Percentiles rank a stretch among this genome's conserved stretches.
Conservation (phyloP, 2,888 invertebrate genomes). For the Meghimatium bilineatum region DNA sequence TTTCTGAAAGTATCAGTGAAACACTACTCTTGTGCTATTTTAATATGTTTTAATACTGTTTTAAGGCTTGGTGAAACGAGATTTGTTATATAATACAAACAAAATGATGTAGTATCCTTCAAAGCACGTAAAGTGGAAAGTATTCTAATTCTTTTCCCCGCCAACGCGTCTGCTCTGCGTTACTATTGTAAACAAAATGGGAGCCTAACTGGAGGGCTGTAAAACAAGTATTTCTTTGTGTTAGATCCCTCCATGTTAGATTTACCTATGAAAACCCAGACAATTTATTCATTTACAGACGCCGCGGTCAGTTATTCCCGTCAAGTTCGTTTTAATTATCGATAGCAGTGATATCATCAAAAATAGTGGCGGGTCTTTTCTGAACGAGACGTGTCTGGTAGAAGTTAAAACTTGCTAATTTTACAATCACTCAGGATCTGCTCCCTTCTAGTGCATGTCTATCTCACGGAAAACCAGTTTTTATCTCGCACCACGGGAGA, state of each 20-base stretch:
- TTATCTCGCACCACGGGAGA: slow-evolving; percentile 20
- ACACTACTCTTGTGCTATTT: too few relatives aligned
- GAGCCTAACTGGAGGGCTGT: not conserved
- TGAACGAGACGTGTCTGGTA: slow-evolving; percentile 16
- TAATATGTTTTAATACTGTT: too few relatives aligned
- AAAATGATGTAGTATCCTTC: too few relatives aligned
- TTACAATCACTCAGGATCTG: slow-evolving; percentile 17
- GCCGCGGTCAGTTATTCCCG: slow-evolving; percentile 15
- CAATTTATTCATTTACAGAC: not conserved
- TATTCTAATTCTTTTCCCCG: not conserved
- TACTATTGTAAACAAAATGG: not conserved
- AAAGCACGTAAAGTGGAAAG: not conserved
- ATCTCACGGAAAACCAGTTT: slow-evolving; percentile 25
- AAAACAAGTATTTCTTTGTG: not conserved
- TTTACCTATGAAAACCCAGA: not conserved
- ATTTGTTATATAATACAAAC: too few relatives aligned
- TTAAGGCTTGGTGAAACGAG: too few relatives aligned
- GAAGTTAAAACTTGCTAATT: slow-evolving; percentile 15
- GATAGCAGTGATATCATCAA: not conserved
- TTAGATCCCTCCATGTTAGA: not conserved
- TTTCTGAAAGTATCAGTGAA: too few relatives aligned
- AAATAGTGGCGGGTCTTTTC: not conserved
- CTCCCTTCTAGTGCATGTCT: slow-evolving; percentile 10
- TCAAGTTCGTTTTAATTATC: not conserved
- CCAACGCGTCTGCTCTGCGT: not conserved